Base-by-base conservation (phyloP, 2,113 vertebrate genomes). In the Lepus timidus region DNA sequence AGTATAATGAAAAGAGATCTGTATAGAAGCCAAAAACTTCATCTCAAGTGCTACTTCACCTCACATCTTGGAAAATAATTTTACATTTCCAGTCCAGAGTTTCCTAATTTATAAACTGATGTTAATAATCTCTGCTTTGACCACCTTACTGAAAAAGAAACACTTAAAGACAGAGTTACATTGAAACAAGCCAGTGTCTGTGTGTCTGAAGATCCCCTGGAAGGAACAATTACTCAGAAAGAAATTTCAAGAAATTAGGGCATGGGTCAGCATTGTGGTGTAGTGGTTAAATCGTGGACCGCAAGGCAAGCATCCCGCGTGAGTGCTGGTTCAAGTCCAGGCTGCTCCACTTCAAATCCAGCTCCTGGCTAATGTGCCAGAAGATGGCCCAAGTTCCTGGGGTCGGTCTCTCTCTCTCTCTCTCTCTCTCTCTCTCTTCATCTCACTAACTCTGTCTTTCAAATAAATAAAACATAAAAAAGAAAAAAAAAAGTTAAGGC, bases 11-110 rank as follows among this genome's bases (percentile, higher is more conserved):
- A 93, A 95, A 93, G 91, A 61, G 13, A 75, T n/a, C 44, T 91
- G 74, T 29, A 71, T 19, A 88, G 12, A 10, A 79, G 25, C 11
- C n/a, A 92, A 19, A 88, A 81, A 90, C 49, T 33, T 78, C 16
- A 4, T 33, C 73, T 90, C 68, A 92, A 89, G 80, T 58, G 80
- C 23, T 76, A 55, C 68, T 64, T 55, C 36, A n/a, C 27, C 67
- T 95, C 25, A 74, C 61, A 92, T 83, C 81, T 82, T 92, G 36
- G 25, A 76, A 86, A 86, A 64, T 70, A 61, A 89, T 82, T 92
- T 92, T 52, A 89, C 75, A 75, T 81, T 88, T 65, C 13, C 64
- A 75, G 62, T 39, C 44, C 67, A 88, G 36, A 51, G 20, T 78
- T 78, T 76, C 31, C 25, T 94, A 65, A 80, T 73, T 58, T 71